These are phyloP conservation scores for Podarcis lilfordi DNA, from an alignment of 2,797 vertebrate genomes.

Conservation along the genomic window DNA sequence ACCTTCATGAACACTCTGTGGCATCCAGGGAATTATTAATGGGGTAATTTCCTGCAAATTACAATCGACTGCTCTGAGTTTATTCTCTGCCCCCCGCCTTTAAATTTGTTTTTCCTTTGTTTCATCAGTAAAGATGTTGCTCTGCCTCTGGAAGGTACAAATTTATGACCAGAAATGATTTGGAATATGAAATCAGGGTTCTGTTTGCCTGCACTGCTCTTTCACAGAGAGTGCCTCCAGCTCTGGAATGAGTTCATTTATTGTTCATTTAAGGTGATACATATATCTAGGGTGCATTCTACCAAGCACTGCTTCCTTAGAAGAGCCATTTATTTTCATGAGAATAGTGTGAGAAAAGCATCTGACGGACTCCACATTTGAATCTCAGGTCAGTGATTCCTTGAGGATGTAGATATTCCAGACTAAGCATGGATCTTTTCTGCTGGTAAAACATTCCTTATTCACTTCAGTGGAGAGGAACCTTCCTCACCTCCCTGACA, in stretches of 20 bases:
- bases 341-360: neutral
- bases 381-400: neutral
- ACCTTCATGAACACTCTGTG: conserved; percentile 39
- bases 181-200: conserved; percentile 7
- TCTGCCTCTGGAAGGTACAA: neutral
- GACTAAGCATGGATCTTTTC: neutral
- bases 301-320: neutral
- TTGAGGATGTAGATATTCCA: neutral
- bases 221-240: neutral
- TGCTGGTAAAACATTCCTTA: neutral
- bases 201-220: neutral
- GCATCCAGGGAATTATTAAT: conserved; percentile 20
- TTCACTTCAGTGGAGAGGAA: neutral
- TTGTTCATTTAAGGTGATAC: neutral
- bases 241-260: conserved; percentile 13
- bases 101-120: neutral
- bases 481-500: no score
- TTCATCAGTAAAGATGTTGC: neutral
- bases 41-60: conserved; percentile 22
- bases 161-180: neutral
- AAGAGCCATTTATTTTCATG: neutral
- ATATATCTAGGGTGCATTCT: neutral
- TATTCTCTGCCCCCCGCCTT: neutral
- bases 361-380: neutral
- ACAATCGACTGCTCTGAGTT: neutral